Evolutionary conservation across 2,113 vertebrate genomes (phyloP).

Genomic region (Pipra filicauda): DNA sequence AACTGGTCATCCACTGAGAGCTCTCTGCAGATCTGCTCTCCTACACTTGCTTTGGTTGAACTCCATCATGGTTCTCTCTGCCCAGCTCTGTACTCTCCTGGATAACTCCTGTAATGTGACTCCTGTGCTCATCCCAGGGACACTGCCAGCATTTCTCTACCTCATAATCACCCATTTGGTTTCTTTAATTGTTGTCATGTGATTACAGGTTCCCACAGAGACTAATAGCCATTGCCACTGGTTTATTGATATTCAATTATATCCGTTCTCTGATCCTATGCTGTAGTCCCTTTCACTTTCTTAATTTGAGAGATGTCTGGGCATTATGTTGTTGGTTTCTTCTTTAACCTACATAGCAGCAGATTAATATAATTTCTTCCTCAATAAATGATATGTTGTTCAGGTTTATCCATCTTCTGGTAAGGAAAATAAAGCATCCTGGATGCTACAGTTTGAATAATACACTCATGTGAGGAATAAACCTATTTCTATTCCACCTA

Average conservation of each 20-base stretch:
- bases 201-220: background rate
- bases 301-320: background rate
- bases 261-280: background rate
- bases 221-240: background rate
- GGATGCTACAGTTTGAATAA: background rate
- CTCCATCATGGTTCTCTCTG: background rate
- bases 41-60: too few species aligned
- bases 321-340: background rate
- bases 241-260: background rate
- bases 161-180: background rate
- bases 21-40: background rate
- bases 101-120: background rate
- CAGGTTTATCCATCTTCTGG: background rate
- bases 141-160: background rate
- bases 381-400: background rate
- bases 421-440: background rate
- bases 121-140: background rate
- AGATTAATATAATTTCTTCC: background rate
- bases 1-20: background rate
- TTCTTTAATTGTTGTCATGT: background rate
- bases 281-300: background rate
- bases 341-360: background rate
- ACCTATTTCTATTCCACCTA: background rate
- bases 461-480: background rate
- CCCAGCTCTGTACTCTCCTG: background rate